A percentile compares a stretch with the other conserved stretches of the same genome.
Conservation (phyloP, 1,140 invertebrate species). For the Portunus trituberculatus region DNA sequence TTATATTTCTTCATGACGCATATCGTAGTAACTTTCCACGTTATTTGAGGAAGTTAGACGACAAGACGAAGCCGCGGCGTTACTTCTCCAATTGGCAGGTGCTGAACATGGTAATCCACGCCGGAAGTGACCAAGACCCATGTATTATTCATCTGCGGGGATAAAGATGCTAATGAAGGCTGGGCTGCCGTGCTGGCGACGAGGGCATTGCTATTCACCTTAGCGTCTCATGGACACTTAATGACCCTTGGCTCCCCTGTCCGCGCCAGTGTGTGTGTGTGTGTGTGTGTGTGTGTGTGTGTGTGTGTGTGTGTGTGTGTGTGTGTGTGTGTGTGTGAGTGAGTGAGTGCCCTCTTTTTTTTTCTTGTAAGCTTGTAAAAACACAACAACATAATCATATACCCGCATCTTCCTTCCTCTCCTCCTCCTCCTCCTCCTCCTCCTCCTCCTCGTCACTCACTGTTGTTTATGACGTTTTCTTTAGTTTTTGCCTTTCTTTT, state of each 20-base stretch:
- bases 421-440: too few species aligned
- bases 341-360: neutral
- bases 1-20: too few species aligned
- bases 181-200: neutral
- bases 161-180: slow-evolving; percentile 22
- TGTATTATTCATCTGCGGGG: neutral
- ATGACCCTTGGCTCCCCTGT: neutral
- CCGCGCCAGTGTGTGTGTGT: neutral
- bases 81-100: neutral
- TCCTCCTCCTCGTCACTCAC: neutral
- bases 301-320: neutral
- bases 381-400: neutral
- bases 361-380: too few species aligned
- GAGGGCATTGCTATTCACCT: slow-evolving; percentile 1
- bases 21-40: too few species aligned
- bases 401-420: neutral
- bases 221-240: slow-evolving; percentile 8
- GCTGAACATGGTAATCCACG: neutral
- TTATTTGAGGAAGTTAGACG: too few species aligned
- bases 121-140: neutral
- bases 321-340: neutral
- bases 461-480: neutral
- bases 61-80: neutral
- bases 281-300: neutral
- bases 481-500: neutral